Conservation (phyloP, 1,140 invertebrate species). For the Drosophila parabipectinata region DNA sequence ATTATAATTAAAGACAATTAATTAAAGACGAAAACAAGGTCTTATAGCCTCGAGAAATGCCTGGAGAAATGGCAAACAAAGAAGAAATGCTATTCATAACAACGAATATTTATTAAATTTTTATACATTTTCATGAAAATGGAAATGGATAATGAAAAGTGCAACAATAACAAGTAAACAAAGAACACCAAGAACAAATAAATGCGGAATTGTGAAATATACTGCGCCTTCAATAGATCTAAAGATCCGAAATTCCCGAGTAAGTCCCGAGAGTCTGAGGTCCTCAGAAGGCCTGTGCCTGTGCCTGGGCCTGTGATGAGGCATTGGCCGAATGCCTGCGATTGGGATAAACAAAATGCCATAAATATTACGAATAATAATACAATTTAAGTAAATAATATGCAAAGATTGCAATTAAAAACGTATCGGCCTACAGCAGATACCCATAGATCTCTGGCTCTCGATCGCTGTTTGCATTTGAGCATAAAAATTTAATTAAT, state of each 20-base stretch:
- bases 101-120: constrained; percentile 20
- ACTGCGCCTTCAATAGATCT: constrained; percentile 17
- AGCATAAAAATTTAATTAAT: constrained; percentile 72
- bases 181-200: constrained; percentile 1
- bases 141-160: constrained; percentile 9
- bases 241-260: background rate
- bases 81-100: constrained; percentile 34
- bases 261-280: background rate
- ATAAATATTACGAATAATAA: constrained; percentile 61
- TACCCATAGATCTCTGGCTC: constrained; percentile 5
- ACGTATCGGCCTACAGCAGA: constrained; percentile 17
- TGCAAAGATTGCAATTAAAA: constrained; percentile 47
- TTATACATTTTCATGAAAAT: constrained; percentile 20
- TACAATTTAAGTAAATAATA: constrained; percentile 60
- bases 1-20: constrained; percentile 4
- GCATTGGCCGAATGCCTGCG: constrained; percentile 55
- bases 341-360: constrained; percentile 59
- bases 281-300: constrained; percentile 1
- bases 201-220: constrained; percentile 37
- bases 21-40: constrained; percentile 3
- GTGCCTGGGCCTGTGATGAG: constrained; percentile 4
- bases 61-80: constrained; percentile 41
- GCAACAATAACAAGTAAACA: constrained; percentile 7
- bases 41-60: background rate
- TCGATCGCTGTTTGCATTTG: constrained; percentile 54